phyloP scores from a whole-genome alignment of 2,888 invertebrate species.

The Scaptomyza parva region DNA sequence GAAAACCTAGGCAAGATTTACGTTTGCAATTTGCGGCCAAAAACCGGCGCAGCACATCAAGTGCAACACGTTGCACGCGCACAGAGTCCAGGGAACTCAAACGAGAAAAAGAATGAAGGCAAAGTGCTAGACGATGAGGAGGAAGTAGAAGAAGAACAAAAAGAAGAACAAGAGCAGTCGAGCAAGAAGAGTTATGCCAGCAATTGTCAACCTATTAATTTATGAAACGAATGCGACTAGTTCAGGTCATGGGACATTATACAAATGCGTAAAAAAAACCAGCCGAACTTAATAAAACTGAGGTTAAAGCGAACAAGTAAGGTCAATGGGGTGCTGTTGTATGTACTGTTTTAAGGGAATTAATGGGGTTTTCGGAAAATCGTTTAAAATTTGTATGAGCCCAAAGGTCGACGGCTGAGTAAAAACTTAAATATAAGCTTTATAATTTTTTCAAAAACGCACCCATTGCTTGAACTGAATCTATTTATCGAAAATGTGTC shows the following conservation, averaged over 20 bases:
- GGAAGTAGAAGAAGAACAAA: neutral
- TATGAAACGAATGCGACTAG: slow-evolving; percentile 46
- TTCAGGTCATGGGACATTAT: slow-evolving; percentile 15
- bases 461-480: no score
- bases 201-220: slow-evolving; percentile 51
- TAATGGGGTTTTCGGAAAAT: no score
- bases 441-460: no score
- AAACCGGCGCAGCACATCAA: slow-evolving; percentile 43
- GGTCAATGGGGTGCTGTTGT: neutral
- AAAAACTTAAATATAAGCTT: no score
- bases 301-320: neutral
- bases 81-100: slow-evolving; percentile 24
- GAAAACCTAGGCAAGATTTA: slow-evolving; percentile 65
- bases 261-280: slow-evolving; percentile 17
- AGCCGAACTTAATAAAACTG: slow-evolving; percentile 4
- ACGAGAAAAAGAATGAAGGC: neutral
- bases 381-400: no score
- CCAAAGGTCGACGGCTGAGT: no score
- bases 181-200: slow-evolving; percentile 45
- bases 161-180: neutral
- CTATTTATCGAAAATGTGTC: no score
- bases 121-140: neutral
- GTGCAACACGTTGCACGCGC: slow-evolving; percentile 70
- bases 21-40: slow-evolving; percentile 62
- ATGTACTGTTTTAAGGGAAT: neutral